Conservation (phyloP, 2,113 vertebrate species). For the Athene cunicularia region DNA sequence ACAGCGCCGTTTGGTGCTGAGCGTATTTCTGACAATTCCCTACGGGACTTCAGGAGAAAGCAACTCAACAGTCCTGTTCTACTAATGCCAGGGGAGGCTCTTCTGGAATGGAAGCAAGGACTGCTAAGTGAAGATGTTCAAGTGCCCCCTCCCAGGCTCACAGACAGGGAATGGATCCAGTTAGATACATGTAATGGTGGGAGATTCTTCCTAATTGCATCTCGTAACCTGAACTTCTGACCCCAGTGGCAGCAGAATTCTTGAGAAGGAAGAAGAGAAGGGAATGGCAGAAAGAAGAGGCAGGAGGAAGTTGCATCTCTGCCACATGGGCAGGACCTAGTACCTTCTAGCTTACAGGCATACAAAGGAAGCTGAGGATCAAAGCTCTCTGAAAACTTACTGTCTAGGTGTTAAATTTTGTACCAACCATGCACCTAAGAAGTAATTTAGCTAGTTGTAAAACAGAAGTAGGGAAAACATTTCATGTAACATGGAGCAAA, state of each 20-base stretch:
- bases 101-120: neutral
- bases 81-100: neutral
- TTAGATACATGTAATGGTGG: accelerated
- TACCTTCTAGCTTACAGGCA: neutral
- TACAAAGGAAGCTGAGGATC: neutral
- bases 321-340: neutral
- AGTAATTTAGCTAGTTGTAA: neutral
- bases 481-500: neutral
- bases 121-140: neutral
- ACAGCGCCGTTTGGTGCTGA: neutral
- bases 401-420: neutral
- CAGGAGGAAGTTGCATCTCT: neutral
- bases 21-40: neutral
- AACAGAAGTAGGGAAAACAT: neutral
- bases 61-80: neutral
- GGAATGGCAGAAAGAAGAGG: neutral
- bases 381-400: neutral
- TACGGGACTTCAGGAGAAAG: neutral
- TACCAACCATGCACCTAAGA: neutral
- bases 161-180: neutral
- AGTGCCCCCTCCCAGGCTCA: neutral
- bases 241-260: neutral
- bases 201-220: neutral
- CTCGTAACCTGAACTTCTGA: neutral
- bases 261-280: neutral